Conservation (phyloP, 2,797 vertebrate genomes). For the Arrhamphus sclerolepis region DNA sequence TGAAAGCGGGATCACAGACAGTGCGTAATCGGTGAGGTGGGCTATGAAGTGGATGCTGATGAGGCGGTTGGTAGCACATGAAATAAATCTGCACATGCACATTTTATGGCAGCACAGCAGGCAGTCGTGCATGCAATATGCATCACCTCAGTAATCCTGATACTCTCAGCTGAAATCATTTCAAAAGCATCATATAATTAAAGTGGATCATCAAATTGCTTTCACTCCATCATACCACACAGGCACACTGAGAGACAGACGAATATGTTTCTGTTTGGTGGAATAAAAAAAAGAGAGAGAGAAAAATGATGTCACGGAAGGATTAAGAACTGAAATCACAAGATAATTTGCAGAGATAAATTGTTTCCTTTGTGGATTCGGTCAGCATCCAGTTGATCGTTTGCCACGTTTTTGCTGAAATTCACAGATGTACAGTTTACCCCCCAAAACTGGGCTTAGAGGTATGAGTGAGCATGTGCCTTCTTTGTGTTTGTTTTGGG, state of each 20-base stretch:
- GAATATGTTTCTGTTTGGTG: slow-evolving; percentile 25
- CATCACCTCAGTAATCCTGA: slow-evolving; percentile 25
- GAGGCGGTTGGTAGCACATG: slow-evolving; percentile 17
- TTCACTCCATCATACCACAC: slow-evolving; percentile 14
- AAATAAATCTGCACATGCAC: slow-evolving; percentile 6
- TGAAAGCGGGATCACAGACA: slow-evolving; percentile 27
- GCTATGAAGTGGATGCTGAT: slow-evolving; percentile 26
- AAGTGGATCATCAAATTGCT: slow-evolving; percentile 33
- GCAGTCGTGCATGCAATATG: slow-evolving; percentile 6
- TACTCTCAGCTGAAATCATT: slow-evolving; percentile 26
- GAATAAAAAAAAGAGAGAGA: slow-evolving; percentile 26
- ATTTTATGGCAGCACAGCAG: slow-evolving; percentile 10
- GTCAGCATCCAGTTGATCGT: slow-evolving; percentile 63
- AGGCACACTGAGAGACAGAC: slow-evolving; percentile 1
- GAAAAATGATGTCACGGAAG: slow-evolving; percentile 42
- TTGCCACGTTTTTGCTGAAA: slow-evolving; percentile 62
- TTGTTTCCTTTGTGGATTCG: slow-evolving; percentile 71
- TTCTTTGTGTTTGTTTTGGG: slow-evolving; percentile 37
- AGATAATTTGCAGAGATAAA: slow-evolving; percentile 70
- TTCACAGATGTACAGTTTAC: slow-evolving; percentile 47
- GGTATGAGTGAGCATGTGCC: slow-evolving; percentile 39
- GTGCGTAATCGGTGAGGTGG: slow-evolving; percentile 35
- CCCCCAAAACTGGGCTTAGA: slow-evolving; percentile 58
- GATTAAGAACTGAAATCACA: slow-evolving; percentile 59
- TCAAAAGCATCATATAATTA: slow-evolving; percentile 30